Evolutionary conservation across 35 echinoderm and acorn worm genomes (phyloP).

Genomic region (Apostichopus parvimensis): DNA sequence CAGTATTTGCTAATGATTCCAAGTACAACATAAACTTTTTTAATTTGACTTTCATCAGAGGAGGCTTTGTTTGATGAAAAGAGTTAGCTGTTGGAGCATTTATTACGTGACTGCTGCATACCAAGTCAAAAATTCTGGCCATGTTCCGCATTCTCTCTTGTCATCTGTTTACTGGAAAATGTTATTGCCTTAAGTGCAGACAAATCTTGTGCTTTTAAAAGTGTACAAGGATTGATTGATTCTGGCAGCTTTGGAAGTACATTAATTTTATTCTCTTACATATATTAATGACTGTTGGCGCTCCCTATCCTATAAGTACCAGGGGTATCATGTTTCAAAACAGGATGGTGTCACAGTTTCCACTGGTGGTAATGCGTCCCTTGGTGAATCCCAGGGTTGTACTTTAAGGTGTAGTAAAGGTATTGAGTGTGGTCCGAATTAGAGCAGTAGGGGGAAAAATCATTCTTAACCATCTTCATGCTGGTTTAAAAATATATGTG

Average conservation of each 20-base stretch:
- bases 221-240: slow-evolving; percentile 21
- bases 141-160: slow-evolving; percentile 37
- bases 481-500: too few relatives aligned
- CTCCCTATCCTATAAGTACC: background rate
- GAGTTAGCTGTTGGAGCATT: slow-evolving; percentile 39
- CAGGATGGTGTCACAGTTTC: slow-evolving; percentile 4
- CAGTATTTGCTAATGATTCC: slow-evolving; percentile 34
- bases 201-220: slow-evolving; percentile 42
- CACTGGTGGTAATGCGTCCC: slow-evolving; percentile 9
- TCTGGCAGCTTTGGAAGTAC: slow-evolving; percentile 28
- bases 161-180: slow-evolving; percentile 31
- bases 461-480: too few relatives aligned
- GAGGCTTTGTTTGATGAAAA: slow-evolving; percentile 39
- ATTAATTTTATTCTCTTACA: background rate
- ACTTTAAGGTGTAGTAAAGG: background rate
- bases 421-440: background rate
- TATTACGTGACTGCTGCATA: slow-evolving; percentile 41
- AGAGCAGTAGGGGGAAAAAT: background rate
- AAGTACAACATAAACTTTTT: slow-evolving; percentile 22
- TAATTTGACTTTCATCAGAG: background rate
- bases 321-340: slow-evolving; percentile 22
- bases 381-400: slow-evolving; percentile 33
- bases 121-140: slow-evolving; percentile 49
- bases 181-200: slow-evolving; percentile 46
- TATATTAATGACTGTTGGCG: too few relatives aligned